These are phyloP conservation scores for Schizopygopsis malacanthus DNA, from an alignment of 2,797 vertebrate genomes.

Conservation along the genomic window DNA sequence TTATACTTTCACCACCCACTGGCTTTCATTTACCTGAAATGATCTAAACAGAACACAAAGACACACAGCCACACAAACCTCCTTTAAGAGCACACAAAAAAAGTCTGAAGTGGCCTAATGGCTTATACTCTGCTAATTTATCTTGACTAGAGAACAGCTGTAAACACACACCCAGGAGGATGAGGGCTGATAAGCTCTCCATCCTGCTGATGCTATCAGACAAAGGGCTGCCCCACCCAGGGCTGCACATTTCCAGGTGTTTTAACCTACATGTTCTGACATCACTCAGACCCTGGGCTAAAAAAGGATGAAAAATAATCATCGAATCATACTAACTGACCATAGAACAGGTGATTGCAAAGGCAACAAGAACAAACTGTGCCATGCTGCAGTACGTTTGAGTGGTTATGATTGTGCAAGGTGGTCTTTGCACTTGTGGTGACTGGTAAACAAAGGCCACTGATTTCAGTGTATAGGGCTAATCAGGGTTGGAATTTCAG, in stretches of 20 bases:
- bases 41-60: slow-evolving; percentile 44
- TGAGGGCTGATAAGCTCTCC: slow-evolving; percentile 66
- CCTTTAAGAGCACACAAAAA: slow-evolving; percentile 4
- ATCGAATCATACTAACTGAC: slow-evolving; percentile 71
- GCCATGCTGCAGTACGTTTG: slow-evolving; percentile 51
- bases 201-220: slow-evolving; percentile 75
- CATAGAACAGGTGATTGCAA: slow-evolving; percentile 64
- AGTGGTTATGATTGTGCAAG: slow-evolving; percentile 45
- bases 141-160: slow-evolving; percentile 77
- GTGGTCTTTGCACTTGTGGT: slow-evolving; percentile 47
- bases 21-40: slow-evolving; percentile 46
- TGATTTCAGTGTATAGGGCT: slow-evolving; percentile 68
- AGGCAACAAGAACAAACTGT: slow-evolving; percentile 53
- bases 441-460: slow-evolving; percentile 69
- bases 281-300: slow-evolving; percentile 75
- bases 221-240: slow-evolving; percentile 72
- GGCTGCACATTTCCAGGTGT: slow-evolving; percentile 70
- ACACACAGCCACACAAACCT: slow-evolving; percentile 46
- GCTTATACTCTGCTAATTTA: slow-evolving; percentile 69
- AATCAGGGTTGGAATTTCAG: slow-evolving; percentile 70
- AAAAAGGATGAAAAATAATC: slow-evolving; percentile 56
- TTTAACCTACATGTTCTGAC: slow-evolving; percentile 65
- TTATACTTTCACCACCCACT: slow-evolving; percentile 18
- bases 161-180: slow-evolving; percentile 68
- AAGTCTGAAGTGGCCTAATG: slow-evolving; percentile 62